These are phyloP conservation scores for Gasterosteus nipponicus DNA, from an alignment of 2,113 vertebrate genomes.

Conservation along the genomic window DNA sequence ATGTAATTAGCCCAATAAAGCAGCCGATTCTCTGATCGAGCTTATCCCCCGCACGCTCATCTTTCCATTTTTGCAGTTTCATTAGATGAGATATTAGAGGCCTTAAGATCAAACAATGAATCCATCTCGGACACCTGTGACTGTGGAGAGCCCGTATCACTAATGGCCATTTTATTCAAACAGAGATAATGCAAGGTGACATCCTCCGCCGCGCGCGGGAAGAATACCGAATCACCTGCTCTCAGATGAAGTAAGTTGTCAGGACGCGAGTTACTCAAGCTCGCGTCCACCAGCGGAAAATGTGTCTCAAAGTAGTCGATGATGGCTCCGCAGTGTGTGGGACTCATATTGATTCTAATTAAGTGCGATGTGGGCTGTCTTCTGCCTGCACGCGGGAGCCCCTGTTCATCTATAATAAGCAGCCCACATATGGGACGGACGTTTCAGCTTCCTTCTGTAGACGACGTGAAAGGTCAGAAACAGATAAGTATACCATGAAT, in stretches of 20 bases:
- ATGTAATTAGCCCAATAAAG: conserved; percentile 68
- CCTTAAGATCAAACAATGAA: conserved; percentile 48
- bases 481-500: conserved; percentile 5
- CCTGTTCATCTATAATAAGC: conserved; percentile 27
- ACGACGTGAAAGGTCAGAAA: conserved; percentile 17
- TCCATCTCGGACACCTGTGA: conserved; percentile 56
- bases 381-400: conserved; percentile 17
- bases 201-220: conserved; percentile 7
- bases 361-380: conserved; percentile 50
- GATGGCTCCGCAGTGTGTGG: conserved; percentile 24
- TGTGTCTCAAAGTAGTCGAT: conserved; percentile 34
- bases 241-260: conserved; percentile 45
- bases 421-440: conserved; percentile 19
- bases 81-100: conserved; percentile 68
- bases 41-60: conserved; percentile 18
- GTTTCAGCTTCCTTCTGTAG: conserved; percentile 18
- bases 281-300: conserved; percentile 15
- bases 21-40: conserved; percentile 54
- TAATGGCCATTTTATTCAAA: conserved; percentile 58
- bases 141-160: conserved; percentile 37
- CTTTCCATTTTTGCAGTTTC: conserved; percentile 47
- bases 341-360: conserved; percentile 61
- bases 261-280: conserved; percentile 29
- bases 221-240: conserved; percentile 54
- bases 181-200: conserved; percentile 60